A percentile compares a stretch with the other conserved stretches of the same genome.
Evolutionary conservation across 2,113 vertebrate species (phyloP).

Genomic region (Proterorhinus semilunaris): DNA sequence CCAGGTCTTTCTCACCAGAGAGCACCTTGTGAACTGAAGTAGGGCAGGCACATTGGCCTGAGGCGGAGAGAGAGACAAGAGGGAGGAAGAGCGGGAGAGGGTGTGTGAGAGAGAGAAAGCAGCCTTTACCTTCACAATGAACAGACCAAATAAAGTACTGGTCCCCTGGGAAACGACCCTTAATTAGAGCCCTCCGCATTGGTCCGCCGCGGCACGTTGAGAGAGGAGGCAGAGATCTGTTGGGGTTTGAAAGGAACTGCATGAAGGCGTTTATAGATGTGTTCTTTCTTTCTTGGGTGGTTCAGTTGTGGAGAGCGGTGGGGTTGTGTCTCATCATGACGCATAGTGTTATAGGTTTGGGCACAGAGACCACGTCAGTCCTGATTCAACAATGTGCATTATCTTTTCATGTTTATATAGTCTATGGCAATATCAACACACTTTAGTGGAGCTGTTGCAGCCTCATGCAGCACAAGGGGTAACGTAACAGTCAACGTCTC

Average conservation of each 20-base stretch:
- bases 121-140: slow-evolving; percentile 24
- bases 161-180: slow-evolving; percentile 47
- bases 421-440: too few relatives aligned
- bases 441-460: too few relatives aligned
- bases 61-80: slow-evolving; percentile 34
- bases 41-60: slow-evolving; percentile 38
- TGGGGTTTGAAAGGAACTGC: slow-evolving; percentile 30
- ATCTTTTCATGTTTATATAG: too few relatives aligned
- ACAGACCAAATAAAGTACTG: slow-evolving; percentile 43
- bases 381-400: too few relatives aligned
- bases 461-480: too few relatives aligned
- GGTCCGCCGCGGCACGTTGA: slow-evolving; percentile 53
- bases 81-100: slow-evolving; percentile 4
- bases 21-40: slow-evolving; percentile 56
- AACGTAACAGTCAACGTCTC: too few relatives aligned
- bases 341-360: too few relatives aligned
- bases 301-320: too few relatives aligned
- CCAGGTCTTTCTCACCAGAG: slow-evolving; percentile 22
- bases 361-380: too few relatives aligned
- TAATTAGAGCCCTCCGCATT: slow-evolving; percentile 59
- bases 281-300: too few relatives aligned
- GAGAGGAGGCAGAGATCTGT: slow-evolving; percentile 36
- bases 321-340: too few relatives aligned
- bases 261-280: slow-evolving; percentile 41
- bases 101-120: neutral